Percentiles rank a stretch among this genome's conserved stretches.
Conservation (phyloP, 2,888 invertebrate genomes). For the Coelinius sp. region DNA sequence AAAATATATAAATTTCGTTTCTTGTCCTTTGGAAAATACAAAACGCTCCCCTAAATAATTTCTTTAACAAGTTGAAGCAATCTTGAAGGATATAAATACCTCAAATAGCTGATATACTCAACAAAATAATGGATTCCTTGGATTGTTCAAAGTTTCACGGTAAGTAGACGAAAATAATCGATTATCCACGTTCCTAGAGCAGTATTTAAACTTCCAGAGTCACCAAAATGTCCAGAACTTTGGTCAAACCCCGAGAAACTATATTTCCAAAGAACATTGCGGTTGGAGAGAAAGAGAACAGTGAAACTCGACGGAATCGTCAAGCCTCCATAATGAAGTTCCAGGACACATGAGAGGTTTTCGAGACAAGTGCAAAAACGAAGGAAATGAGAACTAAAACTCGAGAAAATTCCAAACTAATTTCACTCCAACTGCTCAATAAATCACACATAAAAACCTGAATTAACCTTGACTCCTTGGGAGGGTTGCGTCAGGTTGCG, state of each 20-base stretch:
- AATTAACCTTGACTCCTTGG: slow-evolving; percentile 24
- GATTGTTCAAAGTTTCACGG: too few species aligned
- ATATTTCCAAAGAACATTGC: not conserved
- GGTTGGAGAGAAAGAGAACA: not conserved
- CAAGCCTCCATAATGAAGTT: slow-evolving; percentile 33
- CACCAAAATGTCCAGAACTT: not conserved
- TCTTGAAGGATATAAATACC: too few species aligned
- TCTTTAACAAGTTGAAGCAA: too few species aligned
- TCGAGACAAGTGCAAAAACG: not conserved
- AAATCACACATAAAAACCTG: not conserved
- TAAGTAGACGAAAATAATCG: not conserved
- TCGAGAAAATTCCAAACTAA: not conserved
- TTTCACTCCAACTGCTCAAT: not conserved
- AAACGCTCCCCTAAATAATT: too few species aligned
- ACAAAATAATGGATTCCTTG: too few species aligned
- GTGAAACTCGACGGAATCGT: not conserved
- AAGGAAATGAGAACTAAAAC: not conserved
- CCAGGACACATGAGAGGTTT: slow-evolving; percentile 4
- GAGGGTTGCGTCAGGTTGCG: not conserved
- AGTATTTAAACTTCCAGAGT: not conserved
- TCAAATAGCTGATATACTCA: too few species aligned
- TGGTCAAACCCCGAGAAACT: not conserved
- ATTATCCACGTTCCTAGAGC: not conserved
- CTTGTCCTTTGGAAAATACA: too few species aligned
- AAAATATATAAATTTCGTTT: too few species aligned